Evolutionary conservation across 2,888 invertebrate species (phyloP).

Genomic region (Drosophila leonis): DNA sequence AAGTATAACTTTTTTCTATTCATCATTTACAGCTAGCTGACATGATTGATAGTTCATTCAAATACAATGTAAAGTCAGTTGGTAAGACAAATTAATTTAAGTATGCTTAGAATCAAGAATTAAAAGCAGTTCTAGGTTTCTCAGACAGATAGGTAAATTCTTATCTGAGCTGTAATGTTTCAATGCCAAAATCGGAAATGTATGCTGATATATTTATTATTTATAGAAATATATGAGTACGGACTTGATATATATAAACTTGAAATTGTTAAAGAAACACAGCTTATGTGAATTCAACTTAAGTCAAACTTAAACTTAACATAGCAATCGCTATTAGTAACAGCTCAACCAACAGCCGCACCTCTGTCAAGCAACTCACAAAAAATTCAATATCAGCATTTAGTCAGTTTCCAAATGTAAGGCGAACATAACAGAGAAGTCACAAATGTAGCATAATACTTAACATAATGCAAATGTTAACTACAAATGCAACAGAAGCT

Average conservation of each 20-base stretch:
- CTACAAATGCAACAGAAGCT: no score
- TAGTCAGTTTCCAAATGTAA: background rate
- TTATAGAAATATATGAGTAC: background rate
- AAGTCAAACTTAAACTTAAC: background rate
- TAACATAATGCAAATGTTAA: background rate
- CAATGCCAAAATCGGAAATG: no score
- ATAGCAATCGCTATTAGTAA: background rate
- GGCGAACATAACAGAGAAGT: background rate
- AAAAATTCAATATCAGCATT: no score
- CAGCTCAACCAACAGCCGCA: no score
- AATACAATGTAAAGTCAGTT: no score
- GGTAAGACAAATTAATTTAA: background rate
- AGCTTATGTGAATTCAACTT: background rate
- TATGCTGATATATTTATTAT: no score
- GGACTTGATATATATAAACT: background rate
- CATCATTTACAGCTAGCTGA: background rate
- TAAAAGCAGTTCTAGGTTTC: background rate
- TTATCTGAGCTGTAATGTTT: background rate
- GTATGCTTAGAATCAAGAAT: background rate
- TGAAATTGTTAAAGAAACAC: background rate
- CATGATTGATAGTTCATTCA: background rate
- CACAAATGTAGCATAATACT: background rate
- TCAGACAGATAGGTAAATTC: background rate
- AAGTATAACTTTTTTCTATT: background rate
- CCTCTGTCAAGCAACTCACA: no score